Evolutionary conservation across 2,888 invertebrate species (phyloP).

Genomic region (Minunthozetes semirufus): DNA sequence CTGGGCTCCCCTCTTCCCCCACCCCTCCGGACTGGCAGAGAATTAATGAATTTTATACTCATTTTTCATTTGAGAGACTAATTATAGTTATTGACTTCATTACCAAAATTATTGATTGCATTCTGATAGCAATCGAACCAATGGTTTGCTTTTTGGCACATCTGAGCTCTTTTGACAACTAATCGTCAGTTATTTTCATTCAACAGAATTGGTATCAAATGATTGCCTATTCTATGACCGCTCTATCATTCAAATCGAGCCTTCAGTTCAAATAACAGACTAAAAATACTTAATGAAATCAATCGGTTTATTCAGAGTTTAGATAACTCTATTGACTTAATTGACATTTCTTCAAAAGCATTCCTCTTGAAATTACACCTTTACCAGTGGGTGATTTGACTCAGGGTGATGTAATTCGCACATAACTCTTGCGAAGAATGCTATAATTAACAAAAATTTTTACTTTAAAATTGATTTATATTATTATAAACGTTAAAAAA

Average conservation of each 20-base stretch:
- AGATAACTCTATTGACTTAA: no score
- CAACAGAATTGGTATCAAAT: no score
- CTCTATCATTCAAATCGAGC: no score
- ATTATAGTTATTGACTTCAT: conserved; percentile 25
- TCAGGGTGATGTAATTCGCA: no score
- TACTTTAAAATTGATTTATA: not conserved
- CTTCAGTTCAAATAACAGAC: no score
- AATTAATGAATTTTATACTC: conserved; percentile 16
- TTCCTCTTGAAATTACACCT: no score
- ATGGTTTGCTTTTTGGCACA: not conserved
- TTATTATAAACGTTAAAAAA: not conserved
- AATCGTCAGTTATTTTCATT: not conserved
- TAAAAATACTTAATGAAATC: no score
- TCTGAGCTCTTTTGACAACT: not conserved
- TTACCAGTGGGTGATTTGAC: no score
- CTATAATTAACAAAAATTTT: not conserved
- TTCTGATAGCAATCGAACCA: not conserved
- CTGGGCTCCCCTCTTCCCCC: not conserved
- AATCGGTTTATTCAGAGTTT: no score
- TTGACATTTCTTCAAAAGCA: no score
- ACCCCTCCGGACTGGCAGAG: not conserved
- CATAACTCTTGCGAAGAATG: no score
- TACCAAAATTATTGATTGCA: not conserved
- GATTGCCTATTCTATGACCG: no score
- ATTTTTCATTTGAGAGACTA: conserved; percentile 23